Evolutionary conservation across 2,113 vertebrate species (phyloP).

Genomic region (Salvator merianae): DNA sequence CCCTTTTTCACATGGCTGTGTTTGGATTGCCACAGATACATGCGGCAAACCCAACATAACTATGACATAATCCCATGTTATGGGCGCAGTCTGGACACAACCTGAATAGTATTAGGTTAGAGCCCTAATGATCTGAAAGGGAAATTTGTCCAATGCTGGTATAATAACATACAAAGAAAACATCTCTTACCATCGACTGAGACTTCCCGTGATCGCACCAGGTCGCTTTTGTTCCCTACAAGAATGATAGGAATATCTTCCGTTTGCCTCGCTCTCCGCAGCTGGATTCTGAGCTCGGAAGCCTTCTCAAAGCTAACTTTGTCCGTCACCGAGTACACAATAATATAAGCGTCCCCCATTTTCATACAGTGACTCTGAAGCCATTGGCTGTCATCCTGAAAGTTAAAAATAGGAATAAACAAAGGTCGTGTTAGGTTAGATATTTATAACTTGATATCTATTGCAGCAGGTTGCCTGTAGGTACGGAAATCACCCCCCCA

Average conservation of each 20-base stretch:
- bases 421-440: background rate
- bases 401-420: slow-evolving; percentile 16
- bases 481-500: background rate
- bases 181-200: slow-evolving; percentile 93
- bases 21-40: too few relatives aligned
- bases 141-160: background rate
- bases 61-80: too few relatives aligned
- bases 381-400: slow-evolving; percentile 91
- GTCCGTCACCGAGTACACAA: slow-evolving; percentile 98
- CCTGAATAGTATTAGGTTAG: too few relatives aligned
- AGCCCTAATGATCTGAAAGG: background rate
- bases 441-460: background rate
- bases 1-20: too few relatives aligned
- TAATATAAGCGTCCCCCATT: slow-evolving; percentile 97
- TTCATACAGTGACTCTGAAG: slow-evolving; percentile 95
- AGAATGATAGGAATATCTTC: slow-evolving; percentile 99
- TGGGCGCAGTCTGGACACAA: too few relatives aligned
- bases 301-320: slow-evolving; percentile 98
- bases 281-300: slow-evolving; percentile 94
- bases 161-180: too few relatives aligned
- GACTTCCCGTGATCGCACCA: slow-evolving; percentile 96
- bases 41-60: too few relatives aligned
- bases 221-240: slow-evolving; percentile 97
- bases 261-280: slow-evolving; percentile 90
- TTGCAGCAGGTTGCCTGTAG: background rate